A percentile compares a stretch with the other conserved stretches of the same genome.
Conservation (phyloP, 2,888 invertebrate genomes). For the Helobdella robusta region DNA sequence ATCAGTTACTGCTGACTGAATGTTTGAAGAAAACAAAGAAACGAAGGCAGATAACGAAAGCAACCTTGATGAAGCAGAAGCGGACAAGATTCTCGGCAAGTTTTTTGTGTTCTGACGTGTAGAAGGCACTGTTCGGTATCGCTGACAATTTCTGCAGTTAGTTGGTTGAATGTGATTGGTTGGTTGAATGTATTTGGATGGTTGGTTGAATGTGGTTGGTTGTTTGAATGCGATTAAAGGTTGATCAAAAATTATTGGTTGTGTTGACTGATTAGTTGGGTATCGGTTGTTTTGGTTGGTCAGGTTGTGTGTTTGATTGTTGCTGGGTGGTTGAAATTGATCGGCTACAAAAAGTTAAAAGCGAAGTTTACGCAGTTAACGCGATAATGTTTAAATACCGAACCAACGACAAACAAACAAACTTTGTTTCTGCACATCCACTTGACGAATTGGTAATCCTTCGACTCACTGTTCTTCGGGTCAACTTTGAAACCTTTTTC, state of each 20-base stretch:
- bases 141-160: conserved; percentile 67
- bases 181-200: no score
- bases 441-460: conserved; percentile 83
- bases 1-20: neutral
- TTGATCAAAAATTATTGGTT: no score
- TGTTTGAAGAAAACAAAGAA: neutral
- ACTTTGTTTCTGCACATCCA: conserved; percentile 80
- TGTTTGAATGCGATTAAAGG: no score
- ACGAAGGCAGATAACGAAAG: neutral
- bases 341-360: no score
- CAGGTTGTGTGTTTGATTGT: no score
- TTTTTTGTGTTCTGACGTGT: conserved; percentile 66
- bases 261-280: no score
- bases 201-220: no score
- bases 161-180: no score
- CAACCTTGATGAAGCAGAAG: conserved; percentile 85
- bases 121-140: conserved; percentile 90
- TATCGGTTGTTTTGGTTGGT: no score
- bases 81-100: conserved; percentile 76
- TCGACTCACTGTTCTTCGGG: conserved; percentile 39
- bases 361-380: no score
- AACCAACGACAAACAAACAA: neutral
- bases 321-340: no score
- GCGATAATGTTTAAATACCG: neutral
- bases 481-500: conserved; percentile 20